Base-by-base conservation (phyloP, 64 coral and sea anemone species). In the Catalaphyllia jardinei region DNA sequence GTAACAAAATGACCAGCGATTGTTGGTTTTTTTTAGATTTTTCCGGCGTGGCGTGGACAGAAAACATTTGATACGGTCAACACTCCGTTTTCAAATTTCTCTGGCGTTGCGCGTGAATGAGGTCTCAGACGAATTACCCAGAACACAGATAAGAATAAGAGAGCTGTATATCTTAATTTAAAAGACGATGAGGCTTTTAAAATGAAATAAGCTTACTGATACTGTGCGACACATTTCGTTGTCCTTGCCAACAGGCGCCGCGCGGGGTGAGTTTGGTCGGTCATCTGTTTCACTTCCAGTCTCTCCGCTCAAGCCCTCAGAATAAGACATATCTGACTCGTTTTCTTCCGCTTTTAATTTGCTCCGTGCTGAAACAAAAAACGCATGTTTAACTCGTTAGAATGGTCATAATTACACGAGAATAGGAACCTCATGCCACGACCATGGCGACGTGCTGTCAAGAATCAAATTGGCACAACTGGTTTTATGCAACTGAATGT, bases 241-340 rank as follows among this genome's bases (percentile, higher is more conserved):
- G 74, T 94, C 92, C 30, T 89, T 94, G 15, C 92, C 92, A 25
- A 94, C 87, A 69, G 92, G 92, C 22, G 92, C 80, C 17, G 87
- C 89, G 24, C 92, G 78, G 16, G 92, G 92, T 10, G 87, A 94
- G 30, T 60, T 63, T 19, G 92, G 92, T 78, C 61, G 79, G 13
- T 63, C 78, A 49, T 86, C 87, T 19, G 63, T 74, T 24, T 38
- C 87, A 73, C 87, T 86, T 12, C 78, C 76, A 67, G 31, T 77
- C 24, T 71, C 76, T 12, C 71, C 92, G 38, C 64, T 88, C 5
- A 74, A 42, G 51, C 89, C 90, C 52, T 78, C 81, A 28, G 90
- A 92, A 46, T 82, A 94, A 3, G 72, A 86, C 52, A 76, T 72
- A 35, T 83, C 79, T 22, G 87, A 89, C 52, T 59, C 79, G 24